These are phyloP conservation scores for Tapirus terrestris DNA, from an alignment of 2,113 vertebrate species.

Conservation along the genomic window DNA sequence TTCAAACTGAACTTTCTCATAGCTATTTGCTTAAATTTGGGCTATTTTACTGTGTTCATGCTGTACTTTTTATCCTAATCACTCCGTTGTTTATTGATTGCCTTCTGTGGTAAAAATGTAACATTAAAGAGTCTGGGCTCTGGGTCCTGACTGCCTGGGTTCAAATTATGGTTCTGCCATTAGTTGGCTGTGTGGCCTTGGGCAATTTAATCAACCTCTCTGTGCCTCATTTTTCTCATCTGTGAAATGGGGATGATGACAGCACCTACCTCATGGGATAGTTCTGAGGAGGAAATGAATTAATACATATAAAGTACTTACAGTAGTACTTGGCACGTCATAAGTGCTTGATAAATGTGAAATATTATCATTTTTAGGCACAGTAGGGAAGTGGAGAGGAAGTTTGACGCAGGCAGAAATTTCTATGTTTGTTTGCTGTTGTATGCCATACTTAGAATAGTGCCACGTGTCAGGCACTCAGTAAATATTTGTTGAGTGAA, in stretches of 20 bases:
- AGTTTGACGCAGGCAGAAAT: not conserved
- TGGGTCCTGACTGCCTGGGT: not conserved
- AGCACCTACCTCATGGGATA: not conserved
- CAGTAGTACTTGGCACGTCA: not conserved
- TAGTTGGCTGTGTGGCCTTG: not conserved
- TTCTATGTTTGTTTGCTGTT: not conserved
- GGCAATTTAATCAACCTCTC: not conserved
- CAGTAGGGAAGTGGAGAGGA: not conserved
- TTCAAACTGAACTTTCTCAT: not conserved
- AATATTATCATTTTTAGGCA: not conserved
- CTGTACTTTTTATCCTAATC: not conserved
- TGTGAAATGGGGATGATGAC: not conserved
- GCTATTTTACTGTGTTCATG: not conserved
- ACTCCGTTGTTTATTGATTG: not conserved
- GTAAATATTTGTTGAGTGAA: constrained; percentile 15
- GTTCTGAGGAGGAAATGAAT: not conserved
- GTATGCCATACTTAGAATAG: not conserved
- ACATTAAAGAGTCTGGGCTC: not conserved
- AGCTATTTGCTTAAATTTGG: constrained; percentile 20
- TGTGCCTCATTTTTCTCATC: not conserved
- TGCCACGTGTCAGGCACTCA: not conserved
- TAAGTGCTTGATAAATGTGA: not conserved
- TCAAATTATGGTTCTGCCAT: not conserved
- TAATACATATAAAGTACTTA: not conserved
- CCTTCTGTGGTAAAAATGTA: not conserved